Percentiles rank a stretch among this genome's conserved stretches.
Conservation (phyloP, 2,888 invertebrate genomes). For the Drosophila phalerata region DNA sequence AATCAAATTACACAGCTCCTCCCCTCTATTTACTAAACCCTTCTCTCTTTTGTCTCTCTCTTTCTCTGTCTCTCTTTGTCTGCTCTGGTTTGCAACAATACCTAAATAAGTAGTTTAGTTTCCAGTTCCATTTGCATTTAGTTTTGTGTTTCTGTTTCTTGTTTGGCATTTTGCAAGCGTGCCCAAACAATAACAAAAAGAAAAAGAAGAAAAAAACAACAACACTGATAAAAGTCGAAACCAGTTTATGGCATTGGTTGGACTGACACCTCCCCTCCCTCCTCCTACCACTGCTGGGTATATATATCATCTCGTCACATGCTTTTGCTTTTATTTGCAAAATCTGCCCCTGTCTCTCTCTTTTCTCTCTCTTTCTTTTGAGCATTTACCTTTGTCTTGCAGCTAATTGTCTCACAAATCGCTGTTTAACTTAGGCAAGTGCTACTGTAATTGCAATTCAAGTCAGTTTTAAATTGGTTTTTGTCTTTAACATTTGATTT, state of each 20-base stretch:
- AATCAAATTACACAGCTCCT: slow-evolving; percentile 15
- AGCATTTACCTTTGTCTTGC: slow-evolving; percentile 1
- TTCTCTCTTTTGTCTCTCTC: too few species aligned
- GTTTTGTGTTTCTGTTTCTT: slow-evolving; percentile 24
- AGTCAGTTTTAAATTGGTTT: neutral
- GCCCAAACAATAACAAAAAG: slow-evolving; percentile 45
- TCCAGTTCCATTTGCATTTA: slow-evolving; percentile 45
- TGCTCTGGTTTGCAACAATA: slow-evolving; percentile 4
- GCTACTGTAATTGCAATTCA: neutral
- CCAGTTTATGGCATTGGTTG: slow-evolving; percentile 56
- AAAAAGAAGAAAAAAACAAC: too few species aligned
- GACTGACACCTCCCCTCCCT: neutral
- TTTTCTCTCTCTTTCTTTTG: neutral
- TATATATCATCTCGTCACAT: slow-evolving; percentile 18
- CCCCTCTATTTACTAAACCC: neutral
- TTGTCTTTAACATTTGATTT: slow-evolving; percentile 15
- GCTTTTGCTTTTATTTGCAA: slow-evolving; percentile 16
- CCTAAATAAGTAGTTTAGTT: slow-evolving; percentile 13
- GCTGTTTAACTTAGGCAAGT: neutral
- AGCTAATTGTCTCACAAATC: neutral
- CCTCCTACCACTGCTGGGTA: neutral
- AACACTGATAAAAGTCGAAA: slow-evolving; percentile 45
- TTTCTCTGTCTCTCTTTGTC: neutral
- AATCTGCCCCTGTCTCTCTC: neutral
- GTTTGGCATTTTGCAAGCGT: slow-evolving; percentile 50